These are phyloP conservation scores for Mustela nigripes DNA, from an alignment of 2,113 vertebrate genomes.

Conservation along the genomic window DNA sequence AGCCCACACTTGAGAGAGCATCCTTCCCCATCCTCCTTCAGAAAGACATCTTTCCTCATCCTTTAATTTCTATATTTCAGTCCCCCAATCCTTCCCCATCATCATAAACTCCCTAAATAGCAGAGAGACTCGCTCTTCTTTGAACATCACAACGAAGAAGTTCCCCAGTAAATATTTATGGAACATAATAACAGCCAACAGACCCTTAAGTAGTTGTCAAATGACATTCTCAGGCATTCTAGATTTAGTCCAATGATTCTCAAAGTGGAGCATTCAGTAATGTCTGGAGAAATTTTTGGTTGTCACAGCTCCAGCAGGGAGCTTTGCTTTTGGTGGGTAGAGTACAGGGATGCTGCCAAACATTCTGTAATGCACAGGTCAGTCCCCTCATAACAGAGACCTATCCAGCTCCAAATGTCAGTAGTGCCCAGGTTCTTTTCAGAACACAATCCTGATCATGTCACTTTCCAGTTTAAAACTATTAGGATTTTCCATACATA, in stretches of 20 bases:
- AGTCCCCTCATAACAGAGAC: not conserved
- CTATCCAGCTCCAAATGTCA: not conserved
- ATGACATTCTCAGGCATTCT: not conserved
- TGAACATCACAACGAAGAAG: not conserved
- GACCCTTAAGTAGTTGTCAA: not conserved
- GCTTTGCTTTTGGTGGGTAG: not conserved
- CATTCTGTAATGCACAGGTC: not conserved
- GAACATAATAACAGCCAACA: not conserved
- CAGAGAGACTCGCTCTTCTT: not conserved
- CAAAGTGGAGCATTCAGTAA: not conserved
- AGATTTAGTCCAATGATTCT: not conserved
- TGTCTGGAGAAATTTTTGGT: not conserved
- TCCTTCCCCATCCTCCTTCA: not conserved
- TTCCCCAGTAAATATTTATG: not conserved
- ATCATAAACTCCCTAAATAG: not conserved
- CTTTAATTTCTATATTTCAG: slow-evolving; percentile 5
- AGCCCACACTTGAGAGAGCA: not conserved
- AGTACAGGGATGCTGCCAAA: not conserved
- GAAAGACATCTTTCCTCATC: not conserved
- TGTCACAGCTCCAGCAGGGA: rapidly evolving
- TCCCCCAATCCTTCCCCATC: not conserved
- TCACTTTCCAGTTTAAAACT: not conserved
- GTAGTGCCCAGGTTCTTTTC: not conserved
- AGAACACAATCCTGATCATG: not conserved
- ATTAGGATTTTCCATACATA: not conserved